Conservation (phyloP, 2,888 invertebrate genomes). For the Trachelus stipa region DNA sequence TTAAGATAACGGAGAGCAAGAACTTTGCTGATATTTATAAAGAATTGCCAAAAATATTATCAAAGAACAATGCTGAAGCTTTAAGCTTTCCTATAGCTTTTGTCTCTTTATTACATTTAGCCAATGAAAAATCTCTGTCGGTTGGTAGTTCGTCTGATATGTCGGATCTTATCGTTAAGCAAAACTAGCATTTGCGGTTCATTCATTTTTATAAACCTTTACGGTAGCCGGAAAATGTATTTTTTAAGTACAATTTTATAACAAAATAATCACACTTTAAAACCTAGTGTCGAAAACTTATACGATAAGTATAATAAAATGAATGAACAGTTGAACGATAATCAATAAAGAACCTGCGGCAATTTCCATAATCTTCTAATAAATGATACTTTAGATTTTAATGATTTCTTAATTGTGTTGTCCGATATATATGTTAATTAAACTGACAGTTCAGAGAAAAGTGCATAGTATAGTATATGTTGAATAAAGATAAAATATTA, state of each 20-base stretch:
- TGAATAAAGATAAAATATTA: background rate
- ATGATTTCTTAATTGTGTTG: background rate
- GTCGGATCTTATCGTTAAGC: slow-evolving; percentile 44
- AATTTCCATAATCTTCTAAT: background rate
- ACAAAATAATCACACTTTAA: background rate
- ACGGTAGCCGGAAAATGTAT: background rate
- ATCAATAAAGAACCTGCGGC: background rate
- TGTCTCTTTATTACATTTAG: slow-evolving; percentile 84
- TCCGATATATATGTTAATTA: background rate
- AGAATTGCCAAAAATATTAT: slow-evolving; percentile 71
- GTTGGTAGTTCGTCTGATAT: slow-evolving; percentile 36
- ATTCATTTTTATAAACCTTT: background rate
- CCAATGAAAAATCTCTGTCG: slow-evolving; percentile 80
- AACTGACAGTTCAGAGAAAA: background rate
- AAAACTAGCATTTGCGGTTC: slow-evolving; percentile 1
- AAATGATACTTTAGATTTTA: background rate
- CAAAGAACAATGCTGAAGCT: slow-evolving; percentile 76
- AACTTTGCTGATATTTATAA: slow-evolving; percentile 70
- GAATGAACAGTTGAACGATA: background rate
- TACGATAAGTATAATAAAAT: background rate
- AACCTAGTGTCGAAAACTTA: background rate
- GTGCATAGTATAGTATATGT: background rate
- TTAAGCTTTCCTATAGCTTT: slow-evolving; percentile 84
- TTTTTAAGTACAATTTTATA: background rate
- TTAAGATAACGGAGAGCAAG: slow-evolving; percentile 50